Evolutionary conservation across 1,140 invertebrate genomes (phyloP), one percentile per base, ranked within the genome.

Genomic region (Bombus consobrinus): DNA sequence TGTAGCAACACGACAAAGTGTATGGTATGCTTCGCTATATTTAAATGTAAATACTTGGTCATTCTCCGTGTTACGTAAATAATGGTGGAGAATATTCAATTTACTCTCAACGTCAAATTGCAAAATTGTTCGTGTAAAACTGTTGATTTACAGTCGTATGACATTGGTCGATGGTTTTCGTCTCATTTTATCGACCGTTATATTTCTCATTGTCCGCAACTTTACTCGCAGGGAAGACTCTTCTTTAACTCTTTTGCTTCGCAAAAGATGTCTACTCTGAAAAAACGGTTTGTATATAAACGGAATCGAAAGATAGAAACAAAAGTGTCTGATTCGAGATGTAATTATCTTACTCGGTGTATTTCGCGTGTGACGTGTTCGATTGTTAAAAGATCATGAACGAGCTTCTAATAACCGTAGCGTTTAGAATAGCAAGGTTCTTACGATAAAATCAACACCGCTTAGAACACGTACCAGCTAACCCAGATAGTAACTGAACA

Each of bases 151-250:
- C n/a, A 79, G 39, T 53, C 13, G 3, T 5, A 68, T 12, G 53
- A 62, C 76, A 59, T 78, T 64, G 68, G 53, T 66, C 57, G 34
- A 81, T 73, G 47, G 57, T 81, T 75, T 74, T 81, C 59, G 71
- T 81, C 74, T 39, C 43, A 25, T 13, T 22, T 25, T 81, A 85
- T 75, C 71, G 79, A 85, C 73, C 59, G 37, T 32, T 39, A n/a
- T 59, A 34, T 53, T 68, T 74, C 6, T 32, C 13, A 43, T 75
- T 43, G 83, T 71, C 47, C 41, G 32, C 32, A 47, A 68, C 47
- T 28, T n/a, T 18, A 22, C n/a, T 53, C 2, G 9, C 6, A 25
- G 9, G 9, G 4, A 28, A 34, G 37, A 57, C 0, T 39, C n/a
- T n/a, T n/a, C n/a, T 77, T n/a, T 32, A 53, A 53, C n/a, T 28